Evolutionary conservation across 53 echinoderm and acorn worm genomes (phyloP).

Genomic region (Echinarachnius parma): DNA sequence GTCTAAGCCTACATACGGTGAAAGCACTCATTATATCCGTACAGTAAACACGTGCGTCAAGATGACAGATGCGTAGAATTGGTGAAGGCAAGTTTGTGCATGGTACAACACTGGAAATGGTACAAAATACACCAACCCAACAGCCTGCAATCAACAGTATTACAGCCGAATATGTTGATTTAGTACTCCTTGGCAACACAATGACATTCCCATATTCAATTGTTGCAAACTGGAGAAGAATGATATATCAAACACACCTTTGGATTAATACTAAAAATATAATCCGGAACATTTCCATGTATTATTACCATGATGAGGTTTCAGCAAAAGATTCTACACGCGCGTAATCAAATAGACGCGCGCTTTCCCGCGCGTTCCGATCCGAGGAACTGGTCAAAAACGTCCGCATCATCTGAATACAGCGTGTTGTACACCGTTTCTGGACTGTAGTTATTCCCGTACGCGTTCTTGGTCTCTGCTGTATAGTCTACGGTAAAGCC

Average conservation of each 20-base stretch:
- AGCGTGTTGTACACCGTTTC: conserved; percentile 20
- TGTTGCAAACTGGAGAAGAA: neutral
- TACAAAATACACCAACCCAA: conserved; percentile 37
- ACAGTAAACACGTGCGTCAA: conserved; percentile 35
- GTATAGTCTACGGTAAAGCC: conserved; percentile 25
- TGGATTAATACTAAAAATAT: too few relatives aligned
- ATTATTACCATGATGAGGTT: neutral
- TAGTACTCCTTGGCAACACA: too few relatives aligned
- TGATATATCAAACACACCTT: too few relatives aligned
- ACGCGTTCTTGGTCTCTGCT: neutral
- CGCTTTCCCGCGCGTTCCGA: conserved; percentile 26
- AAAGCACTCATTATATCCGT: conserved; percentile 45
- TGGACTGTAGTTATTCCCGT: conserved; percentile 18
- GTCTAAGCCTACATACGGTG: conserved; percentile 2
- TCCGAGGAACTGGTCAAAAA: conserved; percentile 26
- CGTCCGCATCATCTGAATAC: conserved; percentile 39
- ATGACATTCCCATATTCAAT: neutral
- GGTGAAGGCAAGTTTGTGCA: conserved; percentile 48
- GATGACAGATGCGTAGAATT: conserved; percentile 19
- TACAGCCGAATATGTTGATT: too few relatives aligned
- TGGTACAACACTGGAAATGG: conserved; percentile 32
- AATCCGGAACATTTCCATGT: neutral
- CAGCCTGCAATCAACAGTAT: too few relatives aligned
- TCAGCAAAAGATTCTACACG: neutral
- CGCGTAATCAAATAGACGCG: conserved; percentile 33